Evolutionary conservation across 1,140 invertebrate species (phyloP).

Genomic region (Cheumatopsyche charites): DNA sequence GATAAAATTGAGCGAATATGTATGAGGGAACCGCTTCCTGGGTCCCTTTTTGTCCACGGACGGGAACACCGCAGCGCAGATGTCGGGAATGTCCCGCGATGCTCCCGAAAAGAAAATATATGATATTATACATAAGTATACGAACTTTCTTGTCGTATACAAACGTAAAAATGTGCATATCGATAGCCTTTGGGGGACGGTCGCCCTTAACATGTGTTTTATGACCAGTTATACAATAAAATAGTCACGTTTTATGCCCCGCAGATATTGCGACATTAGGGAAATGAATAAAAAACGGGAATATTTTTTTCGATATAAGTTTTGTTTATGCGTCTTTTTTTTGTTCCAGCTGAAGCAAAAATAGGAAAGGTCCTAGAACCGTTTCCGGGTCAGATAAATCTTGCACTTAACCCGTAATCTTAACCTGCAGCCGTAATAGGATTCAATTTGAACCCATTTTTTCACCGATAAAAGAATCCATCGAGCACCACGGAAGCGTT

Average conservation of each 20-base stretch:
- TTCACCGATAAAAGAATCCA: too few species aligned
- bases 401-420: slow-evolving; percentile 18
- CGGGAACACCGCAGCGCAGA: slow-evolving; percentile 31
- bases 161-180: slow-evolving; percentile 40
- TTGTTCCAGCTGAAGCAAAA: too few species aligned
- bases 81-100: slow-evolving; percentile 33
- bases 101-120: slow-evolving; percentile 24
- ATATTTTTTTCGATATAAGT: slow-evolving; percentile 19
- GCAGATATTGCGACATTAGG: slow-evolving; percentile 38
- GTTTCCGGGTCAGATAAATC: slow-evolving; percentile 10
- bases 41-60: background rate
- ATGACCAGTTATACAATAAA: slow-evolving; percentile 45
- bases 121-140: too few species aligned
- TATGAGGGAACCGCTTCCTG: too few species aligned
- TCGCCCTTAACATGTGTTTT: slow-evolving; percentile 36
- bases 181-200: slow-evolving; percentile 20
- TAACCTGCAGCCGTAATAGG: background rate
- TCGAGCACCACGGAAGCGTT: too few species aligned
- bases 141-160: too few species aligned
- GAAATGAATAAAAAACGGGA: slow-evolving; percentile 40
- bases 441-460: background rate
- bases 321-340: background rate
- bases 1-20: slow-evolving; percentile 21
- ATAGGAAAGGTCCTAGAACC: slow-evolving; percentile 7
- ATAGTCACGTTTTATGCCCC: slow-evolving; percentile 45